Conservation (phyloP, 92 coral and sea anemone genomes). For the Epizoanthus fatuus region DNA sequence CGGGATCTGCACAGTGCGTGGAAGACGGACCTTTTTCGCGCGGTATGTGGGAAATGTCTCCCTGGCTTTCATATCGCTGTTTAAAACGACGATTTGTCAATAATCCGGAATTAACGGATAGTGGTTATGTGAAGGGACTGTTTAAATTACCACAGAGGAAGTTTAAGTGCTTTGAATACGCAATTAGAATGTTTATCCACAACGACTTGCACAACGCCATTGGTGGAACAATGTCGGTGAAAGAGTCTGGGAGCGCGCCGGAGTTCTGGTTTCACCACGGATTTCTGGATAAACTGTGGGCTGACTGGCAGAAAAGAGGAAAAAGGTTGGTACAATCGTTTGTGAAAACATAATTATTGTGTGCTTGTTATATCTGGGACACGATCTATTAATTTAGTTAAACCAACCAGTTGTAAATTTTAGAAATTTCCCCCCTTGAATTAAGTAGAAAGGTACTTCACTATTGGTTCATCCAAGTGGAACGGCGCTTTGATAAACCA, state of each 20-base stretch:
- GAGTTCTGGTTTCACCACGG: slow-evolving; percentile 95
- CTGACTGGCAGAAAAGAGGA: slow-evolving; percentile 93
- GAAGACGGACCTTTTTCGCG: slow-evolving; percentile 74
- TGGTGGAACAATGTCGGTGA: slow-evolving; percentile 85
- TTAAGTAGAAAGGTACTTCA: too few species aligned
- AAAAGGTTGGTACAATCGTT: not conserved
- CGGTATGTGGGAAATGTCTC: slow-evolving; percentile 68
- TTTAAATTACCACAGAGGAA: slow-evolving; percentile 42
- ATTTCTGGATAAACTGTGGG: slow-evolving; percentile 93
- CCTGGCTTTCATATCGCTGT: slow-evolving; percentile 47
- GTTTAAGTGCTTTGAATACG: slow-evolving; percentile 72
- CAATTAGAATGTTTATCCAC: slow-evolving; percentile 69
- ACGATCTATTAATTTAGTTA: too few species aligned
- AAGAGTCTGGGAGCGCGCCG: slow-evolving; percentile 83
- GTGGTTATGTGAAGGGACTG: slow-evolving; percentile 35
- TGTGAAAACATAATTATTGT: too few species aligned
- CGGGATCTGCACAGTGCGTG: slow-evolving; percentile 56
- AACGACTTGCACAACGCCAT: slow-evolving; percentile 86
- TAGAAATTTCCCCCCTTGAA: too few species aligned
- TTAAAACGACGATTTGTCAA: slow-evolving; percentile 60
- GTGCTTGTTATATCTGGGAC: too few species aligned
- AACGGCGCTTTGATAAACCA: too few species aligned
- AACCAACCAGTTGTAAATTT: too few species aligned
- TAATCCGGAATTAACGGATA: slow-evolving; percentile 39
- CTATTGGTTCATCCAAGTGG: too few species aligned